Base-by-base conservation (phyloP, 2,113 vertebrate genomes). In the Phalacrocorax carbo region DNA sequence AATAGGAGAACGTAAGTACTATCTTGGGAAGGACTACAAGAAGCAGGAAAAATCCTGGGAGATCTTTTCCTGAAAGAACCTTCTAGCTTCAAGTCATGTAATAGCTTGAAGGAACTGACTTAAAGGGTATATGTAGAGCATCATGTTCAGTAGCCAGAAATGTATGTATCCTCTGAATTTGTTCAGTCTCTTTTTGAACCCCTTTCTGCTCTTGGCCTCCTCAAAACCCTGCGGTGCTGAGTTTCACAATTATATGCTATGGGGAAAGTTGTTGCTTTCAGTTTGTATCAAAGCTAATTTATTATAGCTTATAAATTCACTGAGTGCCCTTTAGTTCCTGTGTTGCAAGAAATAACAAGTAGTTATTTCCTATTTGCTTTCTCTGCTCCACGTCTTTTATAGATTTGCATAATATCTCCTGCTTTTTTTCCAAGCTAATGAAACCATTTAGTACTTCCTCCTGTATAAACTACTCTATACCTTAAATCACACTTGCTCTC, bases 301-400 rank as follows among this genome's bases (percentile, higher is more conserved):
- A 94, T 90, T 51, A 57, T 2, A 65, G 20, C 20, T 76, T 90
- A 90, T 85, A 92, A 90, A 90, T 92, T 90, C 82, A 65, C 48
- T 57, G 70, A 3, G 26, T 88, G n/a, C 61, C 70, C 62, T 72
- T 86, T 72, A 93, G 40, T 76, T 90, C 66, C 75, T 79, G 29
- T 76, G 66, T 82, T 95, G 70, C 1, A 1, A 94, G 78, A 95
- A 94, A 87, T 90, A 90, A 85, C 20, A 64, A 92, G 49, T 38
- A 95, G 66, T 61, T 49, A 93, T 91, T 94, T 95, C 49, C 58
- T 86, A 88, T 60, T 65, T 57, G 38, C 57, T 85, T 88, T 92
- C 79, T 88, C 38, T 80, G 27, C 66, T 88, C 70, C 75, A 71
- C 42, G 5, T 61, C 61, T 92, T 92, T 78, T 69, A 86, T 32